Percentiles rank a stretch among this genome's conserved stretches.
These are phyloP conservation scores for Eremophila alpestris DNA, from an alignment of 2,797 vertebrate species.

Conservation along the genomic window DNA sequence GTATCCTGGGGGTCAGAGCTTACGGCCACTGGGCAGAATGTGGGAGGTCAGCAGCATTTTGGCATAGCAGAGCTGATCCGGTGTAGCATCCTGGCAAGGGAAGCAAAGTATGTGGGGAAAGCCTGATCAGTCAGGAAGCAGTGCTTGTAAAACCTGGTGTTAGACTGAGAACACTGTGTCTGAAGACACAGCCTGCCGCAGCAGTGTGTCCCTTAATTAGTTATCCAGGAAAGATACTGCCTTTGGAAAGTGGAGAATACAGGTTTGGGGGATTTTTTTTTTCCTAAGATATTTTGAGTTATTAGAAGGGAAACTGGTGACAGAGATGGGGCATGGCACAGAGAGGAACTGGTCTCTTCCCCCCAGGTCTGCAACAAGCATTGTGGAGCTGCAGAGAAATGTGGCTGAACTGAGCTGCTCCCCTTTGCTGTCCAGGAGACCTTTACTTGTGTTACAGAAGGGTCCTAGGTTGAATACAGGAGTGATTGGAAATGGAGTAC, in stretches of 20 bases:
- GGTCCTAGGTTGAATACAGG: not conserved
- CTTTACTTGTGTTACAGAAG: not conserved
- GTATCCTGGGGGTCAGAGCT: not conserved
- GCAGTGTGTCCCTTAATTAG: not conserved
- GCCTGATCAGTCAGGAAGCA: not conserved
- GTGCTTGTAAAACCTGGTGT: not conserved
- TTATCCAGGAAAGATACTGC: not conserved
- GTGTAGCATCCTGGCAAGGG: not conserved
- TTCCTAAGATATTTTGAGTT: not conserved
- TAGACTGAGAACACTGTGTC: not conserved
- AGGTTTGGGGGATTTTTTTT: not conserved
- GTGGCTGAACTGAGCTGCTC: not conserved
- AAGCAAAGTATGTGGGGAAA: not conserved
- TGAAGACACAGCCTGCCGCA: not conserved
- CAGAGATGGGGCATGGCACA: not conserved
- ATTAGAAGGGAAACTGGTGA: not conserved
- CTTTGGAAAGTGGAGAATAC: not conserved
- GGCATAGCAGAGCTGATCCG: accelerated
- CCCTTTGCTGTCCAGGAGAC: not conserved
- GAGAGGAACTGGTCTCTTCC: not conserved
- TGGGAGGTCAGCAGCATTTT: not conserved
- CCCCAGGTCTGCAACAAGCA: not conserved
- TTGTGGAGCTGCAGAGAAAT: not conserved
- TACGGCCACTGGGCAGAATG: not conserved
- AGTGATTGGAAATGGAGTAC: not conserved